phyloP scores from a whole-genome alignment of 2,113 vertebrate genomes.

The Beaufortia kweichowensis region DNA sequence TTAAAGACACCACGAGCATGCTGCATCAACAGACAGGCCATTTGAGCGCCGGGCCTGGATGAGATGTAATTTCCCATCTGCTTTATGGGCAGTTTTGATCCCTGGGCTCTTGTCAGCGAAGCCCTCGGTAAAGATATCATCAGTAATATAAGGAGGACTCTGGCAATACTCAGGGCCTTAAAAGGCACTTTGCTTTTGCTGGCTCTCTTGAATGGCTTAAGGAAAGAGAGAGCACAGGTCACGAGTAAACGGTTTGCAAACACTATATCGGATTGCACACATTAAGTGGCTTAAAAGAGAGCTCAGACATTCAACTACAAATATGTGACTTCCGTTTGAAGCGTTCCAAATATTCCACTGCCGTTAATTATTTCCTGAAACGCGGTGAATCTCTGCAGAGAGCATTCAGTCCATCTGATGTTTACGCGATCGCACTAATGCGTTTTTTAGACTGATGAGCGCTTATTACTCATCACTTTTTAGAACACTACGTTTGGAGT shows the following conservation, averaged over 20 bases:
- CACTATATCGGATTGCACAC: conserved; percentile 72
- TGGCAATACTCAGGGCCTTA: conserved; percentile 73
- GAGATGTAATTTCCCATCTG: conserved; percentile 79
- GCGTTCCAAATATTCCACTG: conserved; percentile 13
- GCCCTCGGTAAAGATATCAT: conserved; percentile 76
- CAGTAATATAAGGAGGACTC: conserved; percentile 77
- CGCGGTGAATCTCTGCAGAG: not conserved
- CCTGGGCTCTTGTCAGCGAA: conserved; percentile 75
- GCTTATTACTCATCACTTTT: conserved; percentile 11
- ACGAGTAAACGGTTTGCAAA: conserved; percentile 76
- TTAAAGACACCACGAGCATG: conserved; percentile 74
- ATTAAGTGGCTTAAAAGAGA: conserved; percentile 72
- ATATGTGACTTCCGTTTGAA: conserved; percentile 44
- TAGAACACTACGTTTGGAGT: not conserved
- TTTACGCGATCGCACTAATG: conserved; percentile 13
- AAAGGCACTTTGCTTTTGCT: conserved; percentile 71
- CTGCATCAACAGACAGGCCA: conserved; percentile 78
- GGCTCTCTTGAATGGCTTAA: conserved; percentile 71
- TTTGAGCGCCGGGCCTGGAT: conserved; percentile 70
- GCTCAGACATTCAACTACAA: conserved; percentile 60
- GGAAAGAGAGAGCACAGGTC: conserved; percentile 70
- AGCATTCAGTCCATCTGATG: not conserved
- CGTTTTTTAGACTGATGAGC: conserved; percentile 35
- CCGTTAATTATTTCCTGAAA: conserved; percentile 47
- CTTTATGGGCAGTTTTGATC: conserved; percentile 79